These are phyloP conservation scores for Ctenicera cuprea DNA, from an alignment of 2,888 invertebrate species.

Conservation along the genomic window DNA sequence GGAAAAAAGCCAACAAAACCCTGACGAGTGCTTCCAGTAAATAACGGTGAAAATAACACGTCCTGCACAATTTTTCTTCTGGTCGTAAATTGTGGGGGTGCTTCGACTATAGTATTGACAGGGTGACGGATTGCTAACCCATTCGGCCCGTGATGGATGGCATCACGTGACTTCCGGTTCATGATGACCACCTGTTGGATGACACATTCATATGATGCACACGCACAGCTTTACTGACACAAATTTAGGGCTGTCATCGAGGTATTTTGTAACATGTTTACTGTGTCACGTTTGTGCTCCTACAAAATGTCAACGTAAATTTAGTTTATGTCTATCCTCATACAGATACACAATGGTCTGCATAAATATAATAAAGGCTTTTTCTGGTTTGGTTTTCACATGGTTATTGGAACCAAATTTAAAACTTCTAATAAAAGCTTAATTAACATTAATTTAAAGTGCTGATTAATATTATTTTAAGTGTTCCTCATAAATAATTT, in stretches of 20 bases:
- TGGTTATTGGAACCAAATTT: too few relatives aligned
- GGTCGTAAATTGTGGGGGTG: slow-evolving; percentile 39
- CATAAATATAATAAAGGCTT: too few relatives aligned
- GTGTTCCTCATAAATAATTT: too few relatives aligned
- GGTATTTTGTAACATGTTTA: slow-evolving; percentile 47
- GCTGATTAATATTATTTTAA: too few relatives aligned
- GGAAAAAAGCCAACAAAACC: too few relatives aligned
- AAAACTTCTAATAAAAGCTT: too few relatives aligned
- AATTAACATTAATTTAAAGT: too few relatives aligned
- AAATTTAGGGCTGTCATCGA: slow-evolving; percentile 49
- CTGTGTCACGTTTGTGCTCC: slow-evolving; percentile 14
- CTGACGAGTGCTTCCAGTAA: not conserved
- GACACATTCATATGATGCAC: slow-evolving; percentile 62
- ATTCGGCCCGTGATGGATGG: slow-evolving; percentile 57
- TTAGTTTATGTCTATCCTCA: not conserved
- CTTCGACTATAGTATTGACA: slow-evolving; percentile 48
- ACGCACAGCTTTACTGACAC: slow-evolving; percentile 52
- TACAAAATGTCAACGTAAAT: slow-evolving; percentile 14
- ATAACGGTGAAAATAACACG: not conserved
- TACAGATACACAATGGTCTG: not conserved
- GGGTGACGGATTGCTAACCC: slow-evolving; percentile 58
- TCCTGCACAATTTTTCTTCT: slow-evolving; percentile 40
- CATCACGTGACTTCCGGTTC: slow-evolving; percentile 57
- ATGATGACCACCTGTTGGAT: slow-evolving; percentile 65
- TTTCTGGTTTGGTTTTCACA: not conserved